These are phyloP conservation scores for Spialia ferax DNA, from an alignment of 2,888 invertebrate species.

Conservation along the genomic window DNA sequence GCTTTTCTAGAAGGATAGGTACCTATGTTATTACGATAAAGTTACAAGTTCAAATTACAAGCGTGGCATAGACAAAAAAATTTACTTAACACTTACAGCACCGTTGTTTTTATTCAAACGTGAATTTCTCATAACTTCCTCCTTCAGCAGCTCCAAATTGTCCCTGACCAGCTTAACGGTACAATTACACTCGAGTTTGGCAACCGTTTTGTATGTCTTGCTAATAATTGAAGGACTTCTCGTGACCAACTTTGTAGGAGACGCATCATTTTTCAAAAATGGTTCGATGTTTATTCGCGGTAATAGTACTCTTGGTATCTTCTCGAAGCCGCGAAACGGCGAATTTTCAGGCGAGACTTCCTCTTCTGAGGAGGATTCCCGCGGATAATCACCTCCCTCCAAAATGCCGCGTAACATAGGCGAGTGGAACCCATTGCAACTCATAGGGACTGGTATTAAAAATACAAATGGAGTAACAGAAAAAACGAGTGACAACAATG, in stretches of 20 bases:
- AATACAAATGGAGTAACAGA: constrained; percentile 58
- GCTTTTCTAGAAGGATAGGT: no score
- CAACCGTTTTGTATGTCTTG: not conserved
- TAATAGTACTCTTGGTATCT: constrained; percentile 59
- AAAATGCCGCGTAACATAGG: not conserved
- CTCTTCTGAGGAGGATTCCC: not conserved
- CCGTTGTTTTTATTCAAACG: constrained; percentile 44
- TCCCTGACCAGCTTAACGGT: constrained; percentile 57
- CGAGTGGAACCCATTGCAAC: constrained; percentile 57
- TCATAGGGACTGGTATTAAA: constrained; percentile 57
- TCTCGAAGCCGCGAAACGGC: constrained; percentile 62
- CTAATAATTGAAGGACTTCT: not conserved
- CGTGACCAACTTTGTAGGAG: not conserved
- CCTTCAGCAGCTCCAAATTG: constrained; percentile 58
- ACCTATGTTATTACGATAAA: no score
- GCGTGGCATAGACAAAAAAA: no score
- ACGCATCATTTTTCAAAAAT: constrained; percentile 49
- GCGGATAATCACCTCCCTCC: constrained; percentile 17
- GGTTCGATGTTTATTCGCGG: constrained; percentile 63
- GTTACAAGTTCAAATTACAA: no score
- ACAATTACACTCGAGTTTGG: constrained; percentile 50
- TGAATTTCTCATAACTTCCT: constrained; percentile 44
- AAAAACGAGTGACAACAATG: constrained; percentile 50
- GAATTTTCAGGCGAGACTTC: constrained; percentile 49
- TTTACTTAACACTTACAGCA: constrained; percentile 37